A percentile compares a stretch with the other conserved stretches of the same genome.
Evolutionary conservation across 1,140 invertebrate species (phyloP).

Genomic region (Metaphire vulgaris): DNA sequence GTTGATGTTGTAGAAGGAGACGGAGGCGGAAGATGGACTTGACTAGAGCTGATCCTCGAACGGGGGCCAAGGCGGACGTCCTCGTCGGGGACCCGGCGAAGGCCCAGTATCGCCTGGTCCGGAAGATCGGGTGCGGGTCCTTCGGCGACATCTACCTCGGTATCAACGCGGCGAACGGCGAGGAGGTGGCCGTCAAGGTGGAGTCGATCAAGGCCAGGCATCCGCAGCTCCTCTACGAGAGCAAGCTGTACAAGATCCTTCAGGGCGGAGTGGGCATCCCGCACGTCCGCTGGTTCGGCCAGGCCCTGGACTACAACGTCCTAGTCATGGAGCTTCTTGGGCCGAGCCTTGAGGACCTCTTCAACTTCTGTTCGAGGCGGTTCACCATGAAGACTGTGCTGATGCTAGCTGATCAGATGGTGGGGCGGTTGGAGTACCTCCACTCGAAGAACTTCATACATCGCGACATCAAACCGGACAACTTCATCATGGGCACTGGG

Average conservation of each 20-base stretch:
- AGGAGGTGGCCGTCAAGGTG: conserved; percentile 30
- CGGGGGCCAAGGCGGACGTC: no score
- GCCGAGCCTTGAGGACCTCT: conserved; percentile 34
- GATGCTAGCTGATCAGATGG: conserved; percentile 35
- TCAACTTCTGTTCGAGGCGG: conserved; percentile 35
- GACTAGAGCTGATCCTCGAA: no score
- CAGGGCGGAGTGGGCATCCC: no score
- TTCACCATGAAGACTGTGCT: conserved; percentile 39
- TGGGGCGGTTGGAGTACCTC: conserved; percentile 82
- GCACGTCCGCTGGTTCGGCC: no score
- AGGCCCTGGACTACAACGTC: conserved; percentile 33
- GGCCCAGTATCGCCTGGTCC: conserved; percentile 74
- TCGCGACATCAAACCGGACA: conserved; percentile 54
- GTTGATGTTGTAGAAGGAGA: no score
- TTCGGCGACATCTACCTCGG: no score
- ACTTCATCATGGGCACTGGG: conserved; percentile 75
- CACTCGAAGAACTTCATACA: conserved; percentile 88
- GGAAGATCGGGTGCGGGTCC: conserved; percentile 97
- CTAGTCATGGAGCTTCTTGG: conserved; percentile 34
- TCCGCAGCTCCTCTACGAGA: no score
- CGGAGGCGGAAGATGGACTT: no score
- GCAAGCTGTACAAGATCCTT: no score
- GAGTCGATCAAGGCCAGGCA: conserved; percentile 22
- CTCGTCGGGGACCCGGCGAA: conserved; percentile 21
- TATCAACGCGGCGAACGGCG: conserved; percentile 10